Evolutionary conservation across 1,140 invertebrate species (phyloP).

Genomic region (Vollenhovia emeryi): DNA sequence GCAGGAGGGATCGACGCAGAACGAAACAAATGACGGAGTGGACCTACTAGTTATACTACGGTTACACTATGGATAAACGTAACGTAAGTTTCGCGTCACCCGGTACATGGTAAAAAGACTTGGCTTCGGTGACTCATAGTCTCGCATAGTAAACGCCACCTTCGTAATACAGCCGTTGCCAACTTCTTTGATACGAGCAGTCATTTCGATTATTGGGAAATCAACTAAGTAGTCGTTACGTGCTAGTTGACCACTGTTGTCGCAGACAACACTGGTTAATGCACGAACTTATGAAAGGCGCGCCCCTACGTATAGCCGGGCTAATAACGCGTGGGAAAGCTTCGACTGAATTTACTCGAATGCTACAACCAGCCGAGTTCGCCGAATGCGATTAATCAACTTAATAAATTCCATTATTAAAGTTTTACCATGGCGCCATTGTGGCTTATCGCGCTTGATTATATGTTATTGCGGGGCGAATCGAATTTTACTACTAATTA

Average conservation of each 20-base stretch:
- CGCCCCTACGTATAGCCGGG: not conserved
- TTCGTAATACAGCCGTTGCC: constrained; percentile 54
- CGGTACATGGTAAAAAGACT: constrained; percentile 41
- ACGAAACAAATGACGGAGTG: too few species aligned
- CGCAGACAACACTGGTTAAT: not conserved
- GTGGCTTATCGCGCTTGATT: not conserved
- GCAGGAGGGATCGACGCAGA: too few species aligned
- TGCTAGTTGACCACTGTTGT: constrained; percentile 16
- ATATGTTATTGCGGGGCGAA: not conserved
- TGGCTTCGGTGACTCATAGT: constrained; percentile 54
- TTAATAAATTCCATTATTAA: constrained; percentile 12
- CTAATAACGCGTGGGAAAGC: not conserved
- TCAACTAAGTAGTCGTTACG: constrained; percentile 35
- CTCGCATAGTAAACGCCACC: constrained; percentile 47
- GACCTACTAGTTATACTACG: too few species aligned
- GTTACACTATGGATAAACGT: too few species aligned
- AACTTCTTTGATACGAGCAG: constrained; percentile 53
- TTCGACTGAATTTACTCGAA: not conserved
- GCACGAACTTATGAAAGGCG: not conserved
- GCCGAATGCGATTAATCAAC: constrained; percentile 1
- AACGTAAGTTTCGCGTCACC: constrained; percentile 1
- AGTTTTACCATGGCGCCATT: not conserved
- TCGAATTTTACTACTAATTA: not conserved
- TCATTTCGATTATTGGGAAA: constrained; percentile 49
- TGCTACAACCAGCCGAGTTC: not conserved